Conservation (phyloP, 2,113 vertebrate species). For the Corapipo altera region DNA sequence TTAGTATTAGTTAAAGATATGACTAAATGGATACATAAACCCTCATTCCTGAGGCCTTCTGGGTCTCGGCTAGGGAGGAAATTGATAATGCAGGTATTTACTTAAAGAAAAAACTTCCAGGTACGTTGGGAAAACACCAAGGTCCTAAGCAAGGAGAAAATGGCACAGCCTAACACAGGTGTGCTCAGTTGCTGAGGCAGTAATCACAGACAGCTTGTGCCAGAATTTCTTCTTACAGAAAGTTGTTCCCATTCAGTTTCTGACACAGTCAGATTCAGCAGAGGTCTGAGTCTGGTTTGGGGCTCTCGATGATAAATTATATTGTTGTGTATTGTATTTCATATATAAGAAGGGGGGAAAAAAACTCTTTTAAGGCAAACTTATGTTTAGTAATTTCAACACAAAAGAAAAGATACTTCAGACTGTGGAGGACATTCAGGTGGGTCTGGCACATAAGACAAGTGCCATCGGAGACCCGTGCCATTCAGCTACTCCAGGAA, state of each 20-base stretch:
- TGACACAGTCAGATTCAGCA: background rate
- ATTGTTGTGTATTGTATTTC: background rate
- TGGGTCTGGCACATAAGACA: background rate
- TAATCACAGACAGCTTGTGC: background rate
- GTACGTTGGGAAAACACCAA: background rate
- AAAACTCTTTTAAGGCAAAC: background rate
- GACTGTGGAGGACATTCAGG: background rate
- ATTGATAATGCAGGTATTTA: background rate
- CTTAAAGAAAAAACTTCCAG: background rate
- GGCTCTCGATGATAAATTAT: background rate
- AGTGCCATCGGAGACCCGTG: background rate
- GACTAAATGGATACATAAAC: background rate
- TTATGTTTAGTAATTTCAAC: background rate
- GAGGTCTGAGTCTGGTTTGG: background rate
- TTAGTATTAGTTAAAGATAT: background rate
- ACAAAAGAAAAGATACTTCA: background rate
- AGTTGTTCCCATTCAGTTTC: background rate
- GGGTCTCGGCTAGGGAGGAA: background rate
- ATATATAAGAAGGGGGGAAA: fast-evolving
- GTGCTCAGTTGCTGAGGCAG: background rate
- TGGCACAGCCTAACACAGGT: background rate
- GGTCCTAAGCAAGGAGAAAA: background rate
- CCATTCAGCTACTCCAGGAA: background rate
- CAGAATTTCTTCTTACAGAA: background rate
- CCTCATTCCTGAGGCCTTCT: background rate